Evolutionary conservation across 2,113 vertebrate species (phyloP).

Genomic region (Ciconia maguari): DNA sequence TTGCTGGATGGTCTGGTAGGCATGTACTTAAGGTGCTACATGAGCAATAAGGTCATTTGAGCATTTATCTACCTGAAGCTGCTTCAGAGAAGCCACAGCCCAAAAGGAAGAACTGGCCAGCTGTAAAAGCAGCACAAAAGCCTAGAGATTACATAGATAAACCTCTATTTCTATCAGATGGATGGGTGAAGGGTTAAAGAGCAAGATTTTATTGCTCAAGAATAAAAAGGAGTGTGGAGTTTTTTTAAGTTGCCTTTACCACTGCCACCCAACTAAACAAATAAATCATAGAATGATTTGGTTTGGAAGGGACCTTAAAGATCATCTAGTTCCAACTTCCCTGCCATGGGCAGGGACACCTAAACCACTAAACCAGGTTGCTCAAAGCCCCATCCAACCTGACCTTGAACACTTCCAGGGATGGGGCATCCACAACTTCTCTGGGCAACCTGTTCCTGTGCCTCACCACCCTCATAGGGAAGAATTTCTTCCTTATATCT

Average conservation of each 20-base stretch:
- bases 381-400: no score
- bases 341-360: no score
- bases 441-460: no score
- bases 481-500: no score
- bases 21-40: not conserved
- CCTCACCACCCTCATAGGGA: no score
- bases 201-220: not conserved
- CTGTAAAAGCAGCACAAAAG: not conserved
- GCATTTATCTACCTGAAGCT: not conserved
- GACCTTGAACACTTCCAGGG: no score
- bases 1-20: not conserved
- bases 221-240: not conserved
- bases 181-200: not conserved
- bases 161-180: not conserved
- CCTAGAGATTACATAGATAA: not conserved
- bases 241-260: not conserved
- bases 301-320: no score
- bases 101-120: not conserved
- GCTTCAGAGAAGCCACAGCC: not conserved
- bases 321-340: not conserved
- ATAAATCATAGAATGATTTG: not conserved
- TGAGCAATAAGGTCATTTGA: not conserved
- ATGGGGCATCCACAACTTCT: no score
- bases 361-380: no score
- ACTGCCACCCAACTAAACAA: not conserved